These are phyloP conservation scores for Bovichtus variegatus DNA, from an alignment of 2,797 vertebrate species.

Conservation along the genomic window DNA sequence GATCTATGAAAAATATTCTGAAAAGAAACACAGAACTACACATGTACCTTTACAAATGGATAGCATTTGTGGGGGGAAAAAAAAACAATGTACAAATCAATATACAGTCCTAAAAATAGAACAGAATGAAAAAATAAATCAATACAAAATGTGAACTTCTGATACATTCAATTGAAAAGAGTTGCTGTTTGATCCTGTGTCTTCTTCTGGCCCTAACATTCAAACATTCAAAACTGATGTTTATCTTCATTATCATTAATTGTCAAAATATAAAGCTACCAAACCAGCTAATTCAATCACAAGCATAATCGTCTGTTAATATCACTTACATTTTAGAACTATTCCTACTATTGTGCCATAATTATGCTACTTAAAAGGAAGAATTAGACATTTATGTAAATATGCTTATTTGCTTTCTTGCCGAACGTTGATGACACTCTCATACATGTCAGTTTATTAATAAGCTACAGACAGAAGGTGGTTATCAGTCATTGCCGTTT, in stretches of 20 bases:
- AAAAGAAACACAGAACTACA: slow-evolving; percentile 13
- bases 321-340: background rate
- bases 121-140: slow-evolving; percentile 58
- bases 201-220: background rate
- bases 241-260: background rate
- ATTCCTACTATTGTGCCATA: background rate
- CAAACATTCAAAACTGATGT: slow-evolving; percentile 10
- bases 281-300: slow-evolving; percentile 12
- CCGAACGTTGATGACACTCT: too few relatives aligned
- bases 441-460: too few relatives aligned
- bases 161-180: slow-evolving; percentile 40
- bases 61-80: slow-evolving; percentile 8
- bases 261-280: background rate
- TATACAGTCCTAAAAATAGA: slow-evolving; percentile 2
- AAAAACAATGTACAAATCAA: slow-evolving; percentile 2
- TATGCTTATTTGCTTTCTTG: too few relatives aligned
- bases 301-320: background rate
- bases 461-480: too few relatives aligned
- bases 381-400: background rate
- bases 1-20: slow-evolving; percentile 26
- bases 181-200: background rate
- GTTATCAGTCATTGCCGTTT: too few relatives aligned
- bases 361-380: background rate
- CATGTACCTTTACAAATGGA: slow-evolving; percentile 13
- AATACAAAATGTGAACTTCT: slow-evolving; percentile 30